Conservation (phyloP, 1,140 invertebrate genomes). For the Pseudomyrmex sp. region DNA sequence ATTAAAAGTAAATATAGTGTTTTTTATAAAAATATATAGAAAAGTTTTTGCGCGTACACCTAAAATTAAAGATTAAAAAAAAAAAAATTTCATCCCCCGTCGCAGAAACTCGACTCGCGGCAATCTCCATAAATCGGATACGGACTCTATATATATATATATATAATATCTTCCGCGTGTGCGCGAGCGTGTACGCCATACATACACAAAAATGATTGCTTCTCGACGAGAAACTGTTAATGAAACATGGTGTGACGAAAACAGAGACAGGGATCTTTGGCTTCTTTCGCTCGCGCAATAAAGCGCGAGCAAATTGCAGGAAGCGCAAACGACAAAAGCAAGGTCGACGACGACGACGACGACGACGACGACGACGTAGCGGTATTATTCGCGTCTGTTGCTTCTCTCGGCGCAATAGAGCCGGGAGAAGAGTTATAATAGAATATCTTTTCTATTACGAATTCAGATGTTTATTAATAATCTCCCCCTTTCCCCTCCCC, state of each 20-base stretch:
- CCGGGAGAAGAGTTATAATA: conserved; percentile 21
- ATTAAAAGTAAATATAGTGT: not conserved
- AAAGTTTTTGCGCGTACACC: not conserved
- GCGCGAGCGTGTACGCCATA: too few relatives aligned
- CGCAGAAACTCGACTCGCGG: not conserved
- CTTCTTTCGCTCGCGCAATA: conserved; percentile 27
- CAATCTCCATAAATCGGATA: not conserved
- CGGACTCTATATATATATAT: not conserved
- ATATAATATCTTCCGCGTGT: not conserved
- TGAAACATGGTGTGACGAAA: not conserved
- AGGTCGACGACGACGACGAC: too few relatives aligned
- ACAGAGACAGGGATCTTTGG: not conserved
- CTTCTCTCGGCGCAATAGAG: not conserved
- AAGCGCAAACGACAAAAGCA: conserved; percentile 35
- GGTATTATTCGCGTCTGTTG: conserved; percentile 33
- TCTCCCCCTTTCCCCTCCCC: not conserved
- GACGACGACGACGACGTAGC: not conserved
- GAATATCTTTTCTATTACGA: conserved; percentile 47
- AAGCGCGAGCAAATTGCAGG: conserved; percentile 24
- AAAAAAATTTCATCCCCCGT: not conserved
- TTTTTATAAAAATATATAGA: not conserved
- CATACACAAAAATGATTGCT: conserved; percentile 8
- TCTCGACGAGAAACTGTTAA: not conserved
- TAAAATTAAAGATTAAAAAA: conserved; percentile 1
- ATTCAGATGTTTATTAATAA: conserved; percentile 52